Base-by-base conservation (phyloP, 2,888 invertebrate species). In the Epiblema foenella region DNA sequence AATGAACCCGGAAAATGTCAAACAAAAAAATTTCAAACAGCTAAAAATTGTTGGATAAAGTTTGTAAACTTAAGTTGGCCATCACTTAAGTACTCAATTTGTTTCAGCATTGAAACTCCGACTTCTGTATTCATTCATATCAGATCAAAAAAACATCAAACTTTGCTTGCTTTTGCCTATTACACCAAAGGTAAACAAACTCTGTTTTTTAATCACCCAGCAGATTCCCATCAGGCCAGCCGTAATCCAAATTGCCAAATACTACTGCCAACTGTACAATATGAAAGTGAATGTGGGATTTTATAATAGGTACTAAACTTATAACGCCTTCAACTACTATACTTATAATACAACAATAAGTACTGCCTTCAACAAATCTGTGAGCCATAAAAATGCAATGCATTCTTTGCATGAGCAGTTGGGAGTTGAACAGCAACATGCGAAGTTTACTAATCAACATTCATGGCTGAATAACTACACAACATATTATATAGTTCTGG, bases 241-340 rank as follows among this genome's bases (percentile, higher is more conserved):
- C 75, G 69, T 76, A 75, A 74, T 49, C 68, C 65, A 72, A 75
- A 76, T 77, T 70, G 73, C 76, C n/a, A n/a, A n/a, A n/a, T n/a
- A n/a, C n/a, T n/a, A n/a, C n/a, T n/a, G n/a, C n/a, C n/a, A n/a
- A 15, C 42, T 1, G 37, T 37, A 37, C 0, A 42, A 42, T 42
- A 3, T 4, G 15, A 1, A 15, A 15, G 5, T 4, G 42, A 15
- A 15, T 15, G n/a, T n/a, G n/a, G n/a, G n/a, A 15, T 0, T 12
- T n/a, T n/a, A n/a, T 4, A 15, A 5, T 15, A 24, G 2, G 1
- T 24, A 24, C 24, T 24, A 24, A 24, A 24, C 24, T 24, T 24
- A 24, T 24, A 24, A 24, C 4, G 24, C 24, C 4, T 24, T 4
- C 24, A 24, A 24, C 24, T 24, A 24, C 4, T 24, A 24, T 24